Conservation (phyloP, 2,797 vertebrate species). For the Brachyrhaphis roseni region DNA sequence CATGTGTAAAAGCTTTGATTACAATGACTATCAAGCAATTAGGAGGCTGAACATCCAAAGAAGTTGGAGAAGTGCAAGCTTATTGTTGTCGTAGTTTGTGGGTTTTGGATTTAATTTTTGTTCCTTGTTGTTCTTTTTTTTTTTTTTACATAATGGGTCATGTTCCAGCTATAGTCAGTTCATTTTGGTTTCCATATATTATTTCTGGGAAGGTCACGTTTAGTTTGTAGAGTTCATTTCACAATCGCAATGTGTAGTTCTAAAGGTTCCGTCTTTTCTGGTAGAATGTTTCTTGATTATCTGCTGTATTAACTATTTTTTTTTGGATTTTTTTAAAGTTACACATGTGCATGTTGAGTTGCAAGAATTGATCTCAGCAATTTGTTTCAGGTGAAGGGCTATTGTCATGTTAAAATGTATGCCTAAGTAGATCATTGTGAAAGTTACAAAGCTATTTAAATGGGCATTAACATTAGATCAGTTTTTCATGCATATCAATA, state of each 20-base stretch:
- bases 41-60: background rate
- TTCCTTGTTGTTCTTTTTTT: background rate
- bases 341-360: background rate
- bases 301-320: background rate
- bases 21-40: background rate
- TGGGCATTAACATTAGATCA: background rate
- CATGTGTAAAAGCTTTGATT: background rate
- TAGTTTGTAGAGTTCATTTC: background rate
- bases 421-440: background rate
- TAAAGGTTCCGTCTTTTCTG: background rate
- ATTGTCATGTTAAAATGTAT: background rate
- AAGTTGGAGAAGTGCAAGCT: background rate
- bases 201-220: background rate
- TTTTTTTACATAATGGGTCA: background rate
- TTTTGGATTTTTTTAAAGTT: background rate
- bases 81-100: background rate
- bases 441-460: background rate
- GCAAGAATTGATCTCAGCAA: background rate
- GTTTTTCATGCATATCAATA: background rate
- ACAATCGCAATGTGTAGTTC: background rate
- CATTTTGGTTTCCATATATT: background rate
- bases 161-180: background rate
- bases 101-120: background rate
- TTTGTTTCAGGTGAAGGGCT: background rate
- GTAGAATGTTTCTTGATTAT: background rate